These are phyloP conservation scores for Eumerus sabulonum DNA, from an alignment of 2,888 invertebrate genomes.

Conservation along the genomic window DNA sequence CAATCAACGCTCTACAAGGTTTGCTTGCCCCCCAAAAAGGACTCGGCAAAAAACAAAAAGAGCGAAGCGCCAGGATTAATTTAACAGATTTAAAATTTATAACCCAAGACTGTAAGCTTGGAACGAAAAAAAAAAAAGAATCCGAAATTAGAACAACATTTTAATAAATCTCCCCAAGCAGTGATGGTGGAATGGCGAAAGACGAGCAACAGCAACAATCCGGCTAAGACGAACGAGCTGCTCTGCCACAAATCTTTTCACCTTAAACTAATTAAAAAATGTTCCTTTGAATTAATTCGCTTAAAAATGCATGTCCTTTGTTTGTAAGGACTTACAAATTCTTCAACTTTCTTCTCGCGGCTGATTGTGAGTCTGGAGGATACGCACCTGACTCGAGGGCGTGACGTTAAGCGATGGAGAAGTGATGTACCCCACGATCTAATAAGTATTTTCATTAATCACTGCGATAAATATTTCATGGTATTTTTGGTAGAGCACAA, in stretches of 20 bases:
- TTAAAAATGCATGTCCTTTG: constrained; percentile 68
- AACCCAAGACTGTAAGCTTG: constrained; percentile 70
- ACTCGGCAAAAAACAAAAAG: constrained; percentile 20
- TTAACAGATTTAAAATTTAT: constrained; percentile 78
- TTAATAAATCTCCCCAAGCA: constrained; percentile 70
- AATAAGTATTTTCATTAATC: constrained; percentile 71
- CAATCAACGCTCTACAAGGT: constrained; percentile 48
- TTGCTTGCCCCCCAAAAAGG: neutral
- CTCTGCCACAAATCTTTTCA: constrained; percentile 73
- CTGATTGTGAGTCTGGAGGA: neutral
- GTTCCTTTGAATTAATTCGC: constrained; percentile 69
- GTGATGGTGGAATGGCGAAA: constrained; percentile 12
- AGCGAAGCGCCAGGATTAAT: constrained; percentile 73
- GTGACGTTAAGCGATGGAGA: constrained; percentile 50
- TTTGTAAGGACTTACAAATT: constrained; percentile 67
- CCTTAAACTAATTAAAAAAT: constrained; percentile 77
- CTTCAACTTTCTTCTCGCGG: constrained; percentile 39
- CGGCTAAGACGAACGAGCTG: neutral
- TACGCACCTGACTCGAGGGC: constrained; percentile 61
- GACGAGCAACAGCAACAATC: constrained; percentile 4
- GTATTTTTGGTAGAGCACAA: constrained; percentile 62
- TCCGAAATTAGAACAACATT: constrained; percentile 35
- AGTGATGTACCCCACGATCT: constrained; percentile 3
- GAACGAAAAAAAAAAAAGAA: constrained; percentile 4
- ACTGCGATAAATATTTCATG: constrained; percentile 71